phyloP scores from a whole-genome alignment of 2,888 invertebrate species.

The Parthenolecanium corni region DNA sequence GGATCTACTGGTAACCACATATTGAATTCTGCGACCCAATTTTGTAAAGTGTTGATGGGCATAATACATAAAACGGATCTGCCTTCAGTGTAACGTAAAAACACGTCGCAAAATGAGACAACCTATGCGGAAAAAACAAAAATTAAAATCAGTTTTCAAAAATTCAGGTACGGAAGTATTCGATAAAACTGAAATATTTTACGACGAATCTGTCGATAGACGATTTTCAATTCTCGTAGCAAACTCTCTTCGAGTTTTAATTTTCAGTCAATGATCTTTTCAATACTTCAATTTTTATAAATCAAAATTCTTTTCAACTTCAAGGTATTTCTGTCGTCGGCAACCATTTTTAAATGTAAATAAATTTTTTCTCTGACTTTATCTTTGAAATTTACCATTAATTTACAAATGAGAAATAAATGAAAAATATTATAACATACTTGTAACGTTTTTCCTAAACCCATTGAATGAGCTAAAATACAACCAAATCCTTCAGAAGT shows the following conservation, averaged over 20 bases:
- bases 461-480: conserved; percentile 98
- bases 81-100: conserved; percentile 76
- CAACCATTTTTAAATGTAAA: no score
- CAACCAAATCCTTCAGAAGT: conserved; percentile 89
- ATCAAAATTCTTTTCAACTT: no score
- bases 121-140: conserved; percentile 45
- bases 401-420: no score
- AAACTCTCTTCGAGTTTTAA: no score
- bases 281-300: no score
- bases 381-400: no score
- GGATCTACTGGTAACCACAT: conserved; percentile 80
- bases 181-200: neutral
- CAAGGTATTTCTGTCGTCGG: no score
- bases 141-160: neutral
- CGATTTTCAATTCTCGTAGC: no score
- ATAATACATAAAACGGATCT: conserved; percentile 89
- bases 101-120: conserved; percentile 91
- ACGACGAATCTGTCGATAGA: no score
- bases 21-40: conserved; percentile 86
- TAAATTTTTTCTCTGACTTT: no score
- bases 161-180: neutral
- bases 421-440: conserved; percentile 35
- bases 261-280: no score
- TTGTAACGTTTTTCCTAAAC: conserved; percentile 94
- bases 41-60: conserved; percentile 94